phyloP scores from a whole-genome alignment of 2,113 vertebrate genomes.

The Piaya cayana region DNA sequence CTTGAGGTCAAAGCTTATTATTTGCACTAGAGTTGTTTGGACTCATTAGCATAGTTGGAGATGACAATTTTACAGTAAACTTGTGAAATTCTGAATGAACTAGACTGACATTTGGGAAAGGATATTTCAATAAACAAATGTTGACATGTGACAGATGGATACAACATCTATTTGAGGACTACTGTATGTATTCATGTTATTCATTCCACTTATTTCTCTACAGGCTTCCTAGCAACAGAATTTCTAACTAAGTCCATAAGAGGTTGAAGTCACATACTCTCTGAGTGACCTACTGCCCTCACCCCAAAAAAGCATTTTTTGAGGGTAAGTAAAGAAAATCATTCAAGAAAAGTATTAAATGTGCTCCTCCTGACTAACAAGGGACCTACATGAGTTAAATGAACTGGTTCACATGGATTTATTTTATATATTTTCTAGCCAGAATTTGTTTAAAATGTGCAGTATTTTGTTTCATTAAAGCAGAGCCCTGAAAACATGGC shows the following conservation, averaged over 20 bases:
- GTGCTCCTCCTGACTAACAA: neutral
- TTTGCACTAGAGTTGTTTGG: neutral
- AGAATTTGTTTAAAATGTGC: neutral
- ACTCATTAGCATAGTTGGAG: neutral
- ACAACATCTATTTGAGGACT: conserved; percentile 29
- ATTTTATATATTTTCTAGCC: neutral
- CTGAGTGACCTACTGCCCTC: neutral
- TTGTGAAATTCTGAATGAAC: conserved; percentile 30
- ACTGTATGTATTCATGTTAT: neutral
- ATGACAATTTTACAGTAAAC: neutral
- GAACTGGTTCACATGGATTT: neutral
- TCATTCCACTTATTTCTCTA: neutral
- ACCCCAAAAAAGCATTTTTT: neutral
- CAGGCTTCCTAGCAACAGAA: conserved; percentile 54
- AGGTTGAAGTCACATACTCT: neutral
- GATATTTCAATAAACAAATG: conserved; percentile 29
- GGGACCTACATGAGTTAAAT: accelerated
- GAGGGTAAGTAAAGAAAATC: neutral
- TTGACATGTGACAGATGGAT: conserved; percentile 35
- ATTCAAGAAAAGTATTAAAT: neutral
- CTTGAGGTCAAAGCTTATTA: neutral
- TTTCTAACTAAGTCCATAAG: neutral
- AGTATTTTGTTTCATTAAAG: neutral
- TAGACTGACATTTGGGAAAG: neutral
- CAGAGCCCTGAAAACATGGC: neutral